A percentile compares a stretch with the other conserved stretches of the same genome.
Evolutionary conservation across 2,113 vertebrate genomes (phyloP).

Genomic region (Proteles cristata): DNA sequence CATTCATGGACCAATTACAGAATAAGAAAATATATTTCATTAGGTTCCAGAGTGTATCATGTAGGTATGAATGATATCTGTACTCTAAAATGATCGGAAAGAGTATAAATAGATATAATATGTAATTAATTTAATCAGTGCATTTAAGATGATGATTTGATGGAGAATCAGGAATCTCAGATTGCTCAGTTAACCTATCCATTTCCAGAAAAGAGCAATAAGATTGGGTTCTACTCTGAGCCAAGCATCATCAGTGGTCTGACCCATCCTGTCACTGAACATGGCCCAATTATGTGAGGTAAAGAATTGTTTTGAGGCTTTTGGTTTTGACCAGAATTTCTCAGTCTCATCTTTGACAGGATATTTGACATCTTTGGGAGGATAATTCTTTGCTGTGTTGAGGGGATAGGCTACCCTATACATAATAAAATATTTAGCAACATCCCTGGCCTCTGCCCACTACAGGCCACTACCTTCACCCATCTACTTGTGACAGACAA

Average conservation of each 20-base stretch:
- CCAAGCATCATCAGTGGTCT: not conserved
- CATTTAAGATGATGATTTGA: not conserved
- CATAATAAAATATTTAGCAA: not conserved
- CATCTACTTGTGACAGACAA: not conserved
- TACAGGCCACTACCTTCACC: not conserved
- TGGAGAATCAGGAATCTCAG: not conserved
- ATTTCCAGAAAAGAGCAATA: slow-evolving; percentile 19
- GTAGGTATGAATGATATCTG: not conserved
- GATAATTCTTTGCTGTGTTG: not conserved
- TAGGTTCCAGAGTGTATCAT: not conserved
- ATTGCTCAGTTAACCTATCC: not conserved
- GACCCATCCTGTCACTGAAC: not conserved
- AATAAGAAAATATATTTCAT: slow-evolving; percentile 9
- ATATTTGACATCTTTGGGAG: not conserved
- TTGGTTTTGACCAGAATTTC: not conserved
- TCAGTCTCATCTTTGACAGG: not conserved
- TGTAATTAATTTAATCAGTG: not conserved
- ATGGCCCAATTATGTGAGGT: not conserved
- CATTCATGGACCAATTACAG: not conserved
- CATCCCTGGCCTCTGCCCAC: not conserved
- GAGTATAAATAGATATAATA: not conserved
- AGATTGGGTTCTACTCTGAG: not conserved
- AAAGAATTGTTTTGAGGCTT: not conserved
- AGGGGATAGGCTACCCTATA: not conserved
- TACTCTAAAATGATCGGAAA: not conserved